phyloP scores from a whole-genome alignment of 2,113 vertebrate genomes.

The Callorhinus ursinus region DNA sequence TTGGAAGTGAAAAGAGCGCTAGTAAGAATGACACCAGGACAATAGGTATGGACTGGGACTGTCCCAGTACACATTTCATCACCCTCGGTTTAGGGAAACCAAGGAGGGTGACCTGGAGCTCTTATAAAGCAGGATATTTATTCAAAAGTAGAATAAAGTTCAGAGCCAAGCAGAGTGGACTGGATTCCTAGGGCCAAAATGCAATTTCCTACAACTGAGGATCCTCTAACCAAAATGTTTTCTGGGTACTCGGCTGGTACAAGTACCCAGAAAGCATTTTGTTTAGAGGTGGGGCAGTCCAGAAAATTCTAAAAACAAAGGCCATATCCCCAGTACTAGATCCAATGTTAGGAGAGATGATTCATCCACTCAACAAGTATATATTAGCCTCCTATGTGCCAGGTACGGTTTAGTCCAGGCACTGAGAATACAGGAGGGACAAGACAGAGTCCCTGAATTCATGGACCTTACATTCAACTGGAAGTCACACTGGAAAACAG shows the following conservation, averaged over 20 bases:
- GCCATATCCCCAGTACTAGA: neutral
- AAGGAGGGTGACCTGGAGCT: neutral
- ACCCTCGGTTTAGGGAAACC: neutral
- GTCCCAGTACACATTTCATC: neutral
- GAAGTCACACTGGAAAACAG: neutral
- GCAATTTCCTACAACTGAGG: neutral
- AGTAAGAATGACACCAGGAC: neutral
- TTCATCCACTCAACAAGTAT: neutral
- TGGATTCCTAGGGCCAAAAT: neutral
- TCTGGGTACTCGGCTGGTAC: neutral
- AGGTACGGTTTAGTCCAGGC: neutral
- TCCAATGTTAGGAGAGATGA: neutral
- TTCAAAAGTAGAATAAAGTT: neutral
- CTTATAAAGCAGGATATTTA: neutral
- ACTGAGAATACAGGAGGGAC: neutral
- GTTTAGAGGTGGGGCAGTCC: neutral
- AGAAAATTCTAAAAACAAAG: neutral
- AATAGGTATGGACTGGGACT: neutral
- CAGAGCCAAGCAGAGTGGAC: neutral
- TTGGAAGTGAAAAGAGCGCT: neutral
- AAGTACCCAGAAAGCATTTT: neutral
- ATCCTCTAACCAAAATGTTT: neutral
- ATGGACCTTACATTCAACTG: neutral
- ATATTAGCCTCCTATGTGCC: neutral
- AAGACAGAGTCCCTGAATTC: neutral